Evolutionary conservation across 2,113 vertebrate species (phyloP).

Genomic region (Oryzias celebensis): DNA sequence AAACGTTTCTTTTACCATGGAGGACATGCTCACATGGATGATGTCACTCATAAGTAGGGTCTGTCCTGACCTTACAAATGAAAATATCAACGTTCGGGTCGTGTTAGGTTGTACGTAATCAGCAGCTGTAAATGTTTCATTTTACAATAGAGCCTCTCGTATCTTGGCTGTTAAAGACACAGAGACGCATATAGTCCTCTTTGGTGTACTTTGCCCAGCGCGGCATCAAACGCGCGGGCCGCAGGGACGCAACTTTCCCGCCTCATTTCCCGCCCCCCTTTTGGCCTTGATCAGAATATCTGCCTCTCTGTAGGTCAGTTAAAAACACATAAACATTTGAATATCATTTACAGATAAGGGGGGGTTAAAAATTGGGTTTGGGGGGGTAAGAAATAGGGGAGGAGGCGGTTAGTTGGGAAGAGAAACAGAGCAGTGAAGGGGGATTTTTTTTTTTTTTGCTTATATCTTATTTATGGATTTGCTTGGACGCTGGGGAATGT

Average conservation of each 20-base stretch:
- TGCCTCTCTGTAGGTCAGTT: constrained; percentile 61
- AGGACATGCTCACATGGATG: constrained; percentile 2
- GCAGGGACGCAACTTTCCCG: constrained; percentile 28
- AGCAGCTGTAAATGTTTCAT: constrained; percentile 39
- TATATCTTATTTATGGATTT: constrained; percentile 94
- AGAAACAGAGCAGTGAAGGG: constrained; percentile 57
- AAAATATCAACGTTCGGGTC: neutral
- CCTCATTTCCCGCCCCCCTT: constrained; percentile 46
- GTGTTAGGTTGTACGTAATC: neutral
- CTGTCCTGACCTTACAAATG: constrained; percentile 19
- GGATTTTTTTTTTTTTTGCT: constrained; percentile 79
- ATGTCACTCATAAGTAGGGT: constrained; percentile 25
- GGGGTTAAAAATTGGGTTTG: constrained; percentile 27
- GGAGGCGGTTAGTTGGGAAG: constrained; percentile 57
- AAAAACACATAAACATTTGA: constrained; percentile 75
- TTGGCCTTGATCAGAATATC: constrained; percentile 55
- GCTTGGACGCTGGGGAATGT: constrained; percentile 89
- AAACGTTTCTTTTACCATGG: too few species aligned
- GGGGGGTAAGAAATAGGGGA: constrained; percentile 29
- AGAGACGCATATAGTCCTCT: constrained; percentile 32
- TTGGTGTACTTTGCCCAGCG: constrained; percentile 61
- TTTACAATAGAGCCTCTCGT: constrained; percentile 36
- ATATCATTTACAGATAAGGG: constrained; percentile 76
- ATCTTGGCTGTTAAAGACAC: constrained; percentile 46
- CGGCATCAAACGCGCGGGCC: constrained; percentile 44